Conservation (phyloP, 2,113 vertebrate species). For the Pituophis catenifer region DNA sequence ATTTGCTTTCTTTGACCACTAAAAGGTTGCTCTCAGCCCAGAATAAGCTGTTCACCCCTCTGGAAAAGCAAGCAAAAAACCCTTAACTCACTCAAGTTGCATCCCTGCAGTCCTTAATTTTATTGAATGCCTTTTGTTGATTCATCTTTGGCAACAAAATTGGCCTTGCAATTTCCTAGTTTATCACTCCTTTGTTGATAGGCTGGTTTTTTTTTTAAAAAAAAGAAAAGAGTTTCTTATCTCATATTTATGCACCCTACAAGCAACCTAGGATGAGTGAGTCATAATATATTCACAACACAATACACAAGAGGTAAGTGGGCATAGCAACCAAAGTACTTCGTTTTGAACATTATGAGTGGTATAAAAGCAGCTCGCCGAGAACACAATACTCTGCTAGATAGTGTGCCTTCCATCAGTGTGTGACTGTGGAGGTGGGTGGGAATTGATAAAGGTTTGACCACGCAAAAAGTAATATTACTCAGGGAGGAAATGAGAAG, state of each 20-base stretch:
- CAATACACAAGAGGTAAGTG: slow-evolving; percentile 32
- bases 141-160: not conserved
- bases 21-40: not conserved
- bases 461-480: not conserved
- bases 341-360: slow-evolving; percentile 13
- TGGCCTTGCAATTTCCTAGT: slow-evolving; percentile 36
- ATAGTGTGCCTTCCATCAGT: slow-evolving; percentile 16
- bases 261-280: slow-evolving; percentile 51
- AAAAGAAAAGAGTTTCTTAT: not conserved
- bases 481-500: not conserved
- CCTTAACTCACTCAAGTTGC: not conserved
- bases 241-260: slow-evolving; percentile 51
- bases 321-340: slow-evolving; percentile 18
- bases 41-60: not conserved
- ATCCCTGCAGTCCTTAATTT: not conserved
- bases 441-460: not conserved
- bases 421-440: not conserved
- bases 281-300: slow-evolving; percentile 63
- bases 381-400: slow-evolving; percentile 34
- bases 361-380: slow-evolving; percentile 41
- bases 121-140: not conserved
- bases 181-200: slow-evolving; percentile 11
- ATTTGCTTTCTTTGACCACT: not conserved
- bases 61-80: not conserved
- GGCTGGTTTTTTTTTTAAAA: slow-evolving; percentile 15